A percentile compares a stretch with the other conserved stretches of the same genome.
phyloP scores from a whole-genome alignment of 1,140 invertebrate species.

The Euura saliciscinereae region DNA sequence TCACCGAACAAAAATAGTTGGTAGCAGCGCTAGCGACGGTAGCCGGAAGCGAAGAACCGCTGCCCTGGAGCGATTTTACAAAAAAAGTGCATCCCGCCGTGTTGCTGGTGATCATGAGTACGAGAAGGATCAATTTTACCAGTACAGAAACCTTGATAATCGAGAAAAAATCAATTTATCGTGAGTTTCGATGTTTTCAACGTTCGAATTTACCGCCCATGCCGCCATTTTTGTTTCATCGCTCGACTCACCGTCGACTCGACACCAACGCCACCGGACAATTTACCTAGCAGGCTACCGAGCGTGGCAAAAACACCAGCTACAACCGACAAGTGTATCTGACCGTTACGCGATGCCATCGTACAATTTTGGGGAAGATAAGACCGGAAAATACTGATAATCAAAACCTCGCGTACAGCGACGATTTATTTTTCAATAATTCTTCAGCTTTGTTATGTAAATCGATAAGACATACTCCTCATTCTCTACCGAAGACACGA shows the following conservation, averaged over 20 bases:
- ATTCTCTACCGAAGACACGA: too few relatives aligned
- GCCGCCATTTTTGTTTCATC: too few relatives aligned
- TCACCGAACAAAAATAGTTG: conserved; percentile 70
- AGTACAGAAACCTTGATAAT: conserved; percentile 34
- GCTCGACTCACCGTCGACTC: conserved; percentile 37
- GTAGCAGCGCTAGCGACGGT: conserved; percentile 66
- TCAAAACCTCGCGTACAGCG: too few relatives aligned
- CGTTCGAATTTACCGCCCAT: conserved; percentile 19
- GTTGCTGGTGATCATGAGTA: conserved; percentile 64
- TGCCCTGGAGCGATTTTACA: conserved; percentile 63
- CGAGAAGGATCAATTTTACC: conserved; percentile 52
- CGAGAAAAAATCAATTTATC: background rate
- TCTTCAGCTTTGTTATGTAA: too few relatives aligned
- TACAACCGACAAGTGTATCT: conserved; percentile 32
- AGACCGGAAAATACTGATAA: too few relatives aligned
- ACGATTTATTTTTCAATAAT: too few relatives aligned
- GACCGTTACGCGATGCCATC: background rate
- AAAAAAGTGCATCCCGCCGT: conserved; percentile 66
- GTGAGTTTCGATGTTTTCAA: background rate
- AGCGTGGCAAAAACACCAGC: conserved; percentile 46
- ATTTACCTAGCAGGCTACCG: conserved; percentile 51
- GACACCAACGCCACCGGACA: conserved; percentile 39
- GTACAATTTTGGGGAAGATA: background rate
- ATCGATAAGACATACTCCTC: too few relatives aligned
- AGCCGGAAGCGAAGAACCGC: conserved; percentile 63